Evolutionary conservation across 2,888 invertebrate species (phyloP).

Genomic region (Sphinx pinastri): DNA sequence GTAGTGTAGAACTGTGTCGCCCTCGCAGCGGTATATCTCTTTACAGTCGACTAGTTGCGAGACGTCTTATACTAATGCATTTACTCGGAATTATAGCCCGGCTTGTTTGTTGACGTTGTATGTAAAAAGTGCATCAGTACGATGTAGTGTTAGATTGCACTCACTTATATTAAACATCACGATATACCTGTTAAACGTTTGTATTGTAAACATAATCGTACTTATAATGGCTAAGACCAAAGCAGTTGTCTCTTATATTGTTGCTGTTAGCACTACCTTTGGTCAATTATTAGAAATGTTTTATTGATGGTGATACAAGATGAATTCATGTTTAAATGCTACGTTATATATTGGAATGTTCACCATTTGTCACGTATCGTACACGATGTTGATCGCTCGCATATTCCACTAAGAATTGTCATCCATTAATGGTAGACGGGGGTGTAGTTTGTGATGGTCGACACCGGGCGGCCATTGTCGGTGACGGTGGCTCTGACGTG

Average conservation of each 20-base stretch:
- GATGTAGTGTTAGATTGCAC: slow-evolving; percentile 52
- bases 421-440: slow-evolving; percentile 11
- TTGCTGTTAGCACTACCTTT: slow-evolving; percentile 80
- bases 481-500: slow-evolving; percentile 24
- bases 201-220: slow-evolving; percentile 68
- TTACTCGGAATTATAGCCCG: slow-evolving; percentile 64
- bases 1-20: slow-evolving; percentile 60
- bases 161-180: slow-evolving; percentile 51
- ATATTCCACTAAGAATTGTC: slow-evolving; percentile 5
- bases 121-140: slow-evolving; percentile 55
- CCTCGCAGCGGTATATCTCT: not conserved
- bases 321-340: slow-evolving; percentile 33
- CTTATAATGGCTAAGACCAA: slow-evolving; percentile 77
- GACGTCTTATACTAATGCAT: slow-evolving; percentile 50
- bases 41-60: not conserved
- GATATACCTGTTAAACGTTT: slow-evolving; percentile 56
- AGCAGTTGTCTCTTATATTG: slow-evolving; percentile 71
- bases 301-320: slow-evolving; percentile 69
- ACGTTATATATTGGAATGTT: slow-evolving; percentile 56
- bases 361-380: slow-evolving; percentile 2
- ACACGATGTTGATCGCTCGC: slow-evolving; percentile 18
- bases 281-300: slow-evolving; percentile 82
- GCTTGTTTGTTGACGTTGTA: slow-evolving; percentile 65
- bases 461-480: not conserved
- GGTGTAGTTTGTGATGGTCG: not conserved